Evolutionary conservation across 2,113 vertebrate species (phyloP), one percentile per base, ranked within the genome.

Genomic region (Anthoscopus minutus): DNA sequence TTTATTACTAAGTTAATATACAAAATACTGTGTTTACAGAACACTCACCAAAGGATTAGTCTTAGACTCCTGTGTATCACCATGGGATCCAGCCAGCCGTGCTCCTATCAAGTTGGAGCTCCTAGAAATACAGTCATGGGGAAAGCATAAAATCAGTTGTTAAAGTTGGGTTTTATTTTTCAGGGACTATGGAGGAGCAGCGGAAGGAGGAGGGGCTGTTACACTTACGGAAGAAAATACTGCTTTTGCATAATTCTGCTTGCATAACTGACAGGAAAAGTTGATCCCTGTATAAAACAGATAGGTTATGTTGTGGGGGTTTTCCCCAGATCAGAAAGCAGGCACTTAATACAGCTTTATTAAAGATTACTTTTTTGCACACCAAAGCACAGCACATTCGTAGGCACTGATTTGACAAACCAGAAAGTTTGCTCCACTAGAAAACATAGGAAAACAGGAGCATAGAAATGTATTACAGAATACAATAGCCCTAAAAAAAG

Each of bases 181-280:
- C 27, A 42, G 21, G 33, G 33, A 47, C 13, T 0, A 4, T 19
- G 27, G 25, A 71, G 13, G 4, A 89, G 14, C 78, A 74, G 21
- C 13, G 47, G 30, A 86, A 82, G 17, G 37, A 88, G 28, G 45
- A 92, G 58, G 19, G 18, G 15, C 51, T 64, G 60, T 61, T 42
- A 89, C 96, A 98, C 98, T 98, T 92, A 98, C 98, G 4, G 92
- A 69, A 96, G 77, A 80, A 96, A 95, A 72, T 64, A 38, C 15
- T 91, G 94, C 62, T 92, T 96, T 62, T 83, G 58, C 40, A 35
- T 44, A 73, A 89, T 57, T 84, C 61, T 94, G 62, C 78, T 94
- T 77, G 82, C 91, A 82, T 84, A 89, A 82, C 9, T 89, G 82
- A 94, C 5, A 91, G 93, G 85, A 89, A 96, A 95, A 95, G 81